These are phyloP conservation scores for Chaetogeoica ovagalla DNA, from an alignment of 2,888 invertebrate genomes.

Conservation along the genomic window DNA sequence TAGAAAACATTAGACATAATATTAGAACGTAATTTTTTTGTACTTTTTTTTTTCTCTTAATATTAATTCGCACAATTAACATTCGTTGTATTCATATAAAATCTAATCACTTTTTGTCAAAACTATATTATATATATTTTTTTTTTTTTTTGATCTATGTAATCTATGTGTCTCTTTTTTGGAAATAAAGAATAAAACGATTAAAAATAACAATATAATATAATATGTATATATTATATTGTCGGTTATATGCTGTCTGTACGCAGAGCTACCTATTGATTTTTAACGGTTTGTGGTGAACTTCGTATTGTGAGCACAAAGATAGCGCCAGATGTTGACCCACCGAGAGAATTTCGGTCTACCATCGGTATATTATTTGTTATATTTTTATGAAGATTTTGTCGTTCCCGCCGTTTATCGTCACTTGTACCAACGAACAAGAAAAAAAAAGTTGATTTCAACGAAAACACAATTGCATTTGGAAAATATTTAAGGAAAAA, in stretches of 20 bases:
- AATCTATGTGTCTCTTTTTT: neutral
- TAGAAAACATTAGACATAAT: no score
- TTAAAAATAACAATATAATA: no score
- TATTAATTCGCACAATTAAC: neutral
- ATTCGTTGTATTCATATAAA: neutral
- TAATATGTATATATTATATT: no score
- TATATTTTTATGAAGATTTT: no score
- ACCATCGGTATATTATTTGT: no score
- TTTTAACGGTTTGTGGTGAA: neutral
- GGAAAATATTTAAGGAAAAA: no score
- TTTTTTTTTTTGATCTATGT: slow-evolving; percentile 3
- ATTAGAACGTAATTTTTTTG: neutral
- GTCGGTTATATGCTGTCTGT: neutral
- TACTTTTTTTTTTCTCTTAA: neutral
- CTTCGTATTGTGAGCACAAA: neutral
- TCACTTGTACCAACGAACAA: no score
- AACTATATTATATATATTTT: no score
- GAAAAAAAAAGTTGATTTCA: no score
- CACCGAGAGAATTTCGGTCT: no score
- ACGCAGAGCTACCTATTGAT: slow-evolving; percentile 44
- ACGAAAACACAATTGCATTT: no score
- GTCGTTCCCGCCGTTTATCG: no score
- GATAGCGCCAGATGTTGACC: slow-evolving; percentile 38
- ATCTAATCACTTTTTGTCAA: neutral
- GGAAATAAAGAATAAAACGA: slow-evolving; percentile 22